These are phyloP conservation scores for Babyrousa celebensis DNA, from an alignment of 2,797 vertebrate genomes.

Conservation along the genomic window DNA sequence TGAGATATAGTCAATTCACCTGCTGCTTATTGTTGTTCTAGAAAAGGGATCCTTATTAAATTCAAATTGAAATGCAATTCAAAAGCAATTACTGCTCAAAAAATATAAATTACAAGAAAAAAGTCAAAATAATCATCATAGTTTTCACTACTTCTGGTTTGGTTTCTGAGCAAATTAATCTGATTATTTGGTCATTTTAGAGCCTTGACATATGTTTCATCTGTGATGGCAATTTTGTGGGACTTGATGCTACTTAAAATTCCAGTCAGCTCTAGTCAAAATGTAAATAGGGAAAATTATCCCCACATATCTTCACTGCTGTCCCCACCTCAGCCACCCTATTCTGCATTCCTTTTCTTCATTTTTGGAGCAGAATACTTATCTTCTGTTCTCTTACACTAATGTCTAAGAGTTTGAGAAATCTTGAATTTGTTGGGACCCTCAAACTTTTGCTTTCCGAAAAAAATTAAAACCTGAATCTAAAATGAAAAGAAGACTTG, in stretches of 20 bases:
- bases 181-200: slow-evolving; percentile 13
- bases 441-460: not conserved
- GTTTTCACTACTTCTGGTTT: not conserved
- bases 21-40: not conserved
- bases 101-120: not conserved
- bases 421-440: not conserved
- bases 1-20: not conserved
- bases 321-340: not conserved
- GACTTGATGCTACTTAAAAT: not conserved
- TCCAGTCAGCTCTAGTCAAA: not conserved
- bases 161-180: not conserved
- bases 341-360: not conserved
- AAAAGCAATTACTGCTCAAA: not conserved
- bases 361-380: not conserved
- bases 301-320: not conserved
- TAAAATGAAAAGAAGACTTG: not conserved
- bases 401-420: not conserved
- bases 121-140: not conserved
- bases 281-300: not conserved
- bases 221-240: not conserved
- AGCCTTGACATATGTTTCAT: not conserved
- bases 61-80: not conserved
- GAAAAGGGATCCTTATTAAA: not conserved
- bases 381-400: not conserved
- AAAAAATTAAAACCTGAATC: not conserved